Evolutionary conservation across 2,888 invertebrate species (phyloP), one percentile per base, ranked within the genome.

Genomic region (Tryphoninae sp.): DNA sequence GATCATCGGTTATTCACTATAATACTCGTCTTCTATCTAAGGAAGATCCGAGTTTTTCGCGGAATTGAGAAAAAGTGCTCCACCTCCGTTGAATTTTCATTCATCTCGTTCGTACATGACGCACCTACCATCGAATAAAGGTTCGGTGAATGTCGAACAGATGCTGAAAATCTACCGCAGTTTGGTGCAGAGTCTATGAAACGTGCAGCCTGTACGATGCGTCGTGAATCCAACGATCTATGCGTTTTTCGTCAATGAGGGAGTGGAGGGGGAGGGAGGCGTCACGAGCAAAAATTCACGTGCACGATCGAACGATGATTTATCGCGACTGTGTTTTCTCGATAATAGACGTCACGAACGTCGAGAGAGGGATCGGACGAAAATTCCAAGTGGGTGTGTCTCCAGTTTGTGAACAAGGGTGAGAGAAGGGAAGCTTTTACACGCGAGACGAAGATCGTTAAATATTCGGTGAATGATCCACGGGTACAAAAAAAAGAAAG

Each of bases 311-410:
- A 71, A 49, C 69, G 83, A 89, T 88, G 89, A 89, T 89, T 87
- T 89, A 89, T 89, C 86, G 85, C 68, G 64, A 81, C 81, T 86
- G 86, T 89, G 87, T 85, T 68, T 79, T 73, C 59, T 67, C 58
- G 40, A 53, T 67, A 71, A 78, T 78, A 65, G 73, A 73, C 49
- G 82, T 69, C 79, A 73, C 42, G 68, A 72, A 49, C 68, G 65
- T 33, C 33, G 33, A 33, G 78, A 33, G 26, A 23, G 61, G 73
- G 42, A 53, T 59, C 58, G 59, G 62, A 72, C 71, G 73, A 79
- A 64, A 68, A 79, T 76, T 79, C 81, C 76, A 74, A 81, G 83
- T 83, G 73, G 83, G 83, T 83, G 83, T 83, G 83, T 83, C 83
- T 62, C 51, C 78, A 62, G 33, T 33, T 33, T 33, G 33, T 33